A percentile compares a stretch with the other conserved stretches of the same genome.
phyloP scores from a whole-genome alignment of 2,888 invertebrate species.

The Luperina testacea region DNA sequence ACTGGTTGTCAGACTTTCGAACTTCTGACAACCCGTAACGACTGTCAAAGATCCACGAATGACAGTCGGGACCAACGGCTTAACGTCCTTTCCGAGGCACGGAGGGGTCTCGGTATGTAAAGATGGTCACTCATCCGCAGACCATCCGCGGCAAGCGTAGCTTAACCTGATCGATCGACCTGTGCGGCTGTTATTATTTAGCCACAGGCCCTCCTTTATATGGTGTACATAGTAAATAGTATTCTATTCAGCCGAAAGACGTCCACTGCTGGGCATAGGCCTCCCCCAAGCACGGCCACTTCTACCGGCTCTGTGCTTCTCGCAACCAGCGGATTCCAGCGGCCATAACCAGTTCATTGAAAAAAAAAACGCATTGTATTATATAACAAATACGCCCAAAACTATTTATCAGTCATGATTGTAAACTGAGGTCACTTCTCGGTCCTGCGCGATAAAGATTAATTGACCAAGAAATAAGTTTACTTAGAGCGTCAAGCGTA shows the following conservation, averaged over 20 bases:
- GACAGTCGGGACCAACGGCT: too few relatives aligned
- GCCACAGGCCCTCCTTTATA: too few relatives aligned
- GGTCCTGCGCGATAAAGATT: slow-evolving; percentile 1
- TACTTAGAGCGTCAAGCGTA: slow-evolving; percentile 30
- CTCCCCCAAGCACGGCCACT: neutral
- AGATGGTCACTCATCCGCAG: too few relatives aligned
- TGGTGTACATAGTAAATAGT: neutral
- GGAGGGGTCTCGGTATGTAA: too few relatives aligned
- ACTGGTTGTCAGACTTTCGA: too few relatives aligned
- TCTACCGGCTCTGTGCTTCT: neutral
- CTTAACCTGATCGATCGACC: too few relatives aligned
- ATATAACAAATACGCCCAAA: slow-evolving; percentile 8
- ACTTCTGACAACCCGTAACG: too few relatives aligned
- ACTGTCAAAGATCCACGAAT: too few relatives aligned
- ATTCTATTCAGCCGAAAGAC: neutral
- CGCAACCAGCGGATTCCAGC: neutral
- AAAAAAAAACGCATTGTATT: neutral
- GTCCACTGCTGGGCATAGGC: neutral
- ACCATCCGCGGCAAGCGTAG: too few relatives aligned
- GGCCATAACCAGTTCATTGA: neutral
- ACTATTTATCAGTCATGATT: slow-evolving; percentile 2
- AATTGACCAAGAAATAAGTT: slow-evolving; percentile 46
- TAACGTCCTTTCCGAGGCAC: too few relatives aligned
- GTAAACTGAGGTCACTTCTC: slow-evolving; percentile 3
- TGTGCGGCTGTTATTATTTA: too few relatives aligned